Evolutionary conservation across 2,113 vertebrate genomes (phyloP), one percentile per base, ranked within the genome.

Genomic region (Salvelinus sp.): DNA sequence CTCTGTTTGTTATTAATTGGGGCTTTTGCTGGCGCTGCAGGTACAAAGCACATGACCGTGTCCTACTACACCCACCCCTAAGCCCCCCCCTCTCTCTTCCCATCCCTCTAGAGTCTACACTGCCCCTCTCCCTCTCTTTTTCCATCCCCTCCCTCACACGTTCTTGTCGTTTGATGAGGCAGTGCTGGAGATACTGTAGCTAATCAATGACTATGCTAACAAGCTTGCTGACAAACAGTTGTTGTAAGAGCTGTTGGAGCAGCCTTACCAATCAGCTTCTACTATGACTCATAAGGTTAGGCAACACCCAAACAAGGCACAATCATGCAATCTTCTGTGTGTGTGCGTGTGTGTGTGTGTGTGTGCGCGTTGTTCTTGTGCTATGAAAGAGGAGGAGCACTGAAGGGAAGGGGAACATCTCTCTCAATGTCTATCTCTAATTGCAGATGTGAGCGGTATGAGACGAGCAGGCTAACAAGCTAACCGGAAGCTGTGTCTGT

Each of bases 1-100:
- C 30, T 68, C 30, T 78, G 76, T 69, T 33, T 64, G 38, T 69
- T 47, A 48, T 75, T 78, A 73, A 83, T 73, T 78, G 69, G 80
- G 27, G 54, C 65, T 69, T 80, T 83, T 73, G 72, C 77, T 75
- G 71, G 54, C 64, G 38, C 76, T 77, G 66, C 25, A 13, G 27
- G 38, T 71, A 25, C 22, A 38, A 68, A 74, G 66, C 44, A 18
- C 44, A 62, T 27, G 72, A 69, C 64, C 16, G 64, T 25, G 28
- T 66, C 23, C 64, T 23, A 3, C 25, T 23, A 4, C 22, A 22
- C 64, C 62, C 60, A 63, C 50, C 54, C 54, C 54, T 16, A 22
- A 63, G 60, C 60, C 6, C 1, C 5, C 63, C 22, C 22, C 1
- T 65, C 22, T 28, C 63, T 16, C 38, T 69, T 20, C 38, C 38